Evolutionary conservation across 2,113 vertebrate genomes (phyloP).

Genomic region (Odontophorus gujanensis): DNA sequence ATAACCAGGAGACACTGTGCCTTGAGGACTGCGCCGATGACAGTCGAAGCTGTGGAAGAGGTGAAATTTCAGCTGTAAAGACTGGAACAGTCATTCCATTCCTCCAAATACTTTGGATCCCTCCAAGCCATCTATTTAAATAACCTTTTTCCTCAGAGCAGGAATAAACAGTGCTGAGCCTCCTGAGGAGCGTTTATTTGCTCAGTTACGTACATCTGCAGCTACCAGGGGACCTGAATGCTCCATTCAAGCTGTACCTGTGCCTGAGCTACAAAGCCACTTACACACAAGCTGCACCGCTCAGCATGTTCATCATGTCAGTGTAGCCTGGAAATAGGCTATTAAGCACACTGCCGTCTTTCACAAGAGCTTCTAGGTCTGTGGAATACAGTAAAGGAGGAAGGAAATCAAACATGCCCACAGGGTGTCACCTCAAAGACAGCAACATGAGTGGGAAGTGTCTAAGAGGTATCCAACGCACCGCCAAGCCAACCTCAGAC

Average conservation of each 20-base stretch:
- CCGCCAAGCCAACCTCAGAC: not conserved
- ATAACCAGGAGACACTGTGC: not conserved
- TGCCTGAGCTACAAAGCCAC: not conserved
- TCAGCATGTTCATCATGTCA: not conserved
- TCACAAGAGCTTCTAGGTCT: not conserved
- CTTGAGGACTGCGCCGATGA: accelerated
- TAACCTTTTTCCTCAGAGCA: not conserved
- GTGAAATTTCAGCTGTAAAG: not conserved
- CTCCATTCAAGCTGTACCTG: not conserved
- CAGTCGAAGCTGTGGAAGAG: not conserved
- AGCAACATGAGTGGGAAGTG: accelerated
- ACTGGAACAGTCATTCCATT: not conserved
- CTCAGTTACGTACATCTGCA: not conserved
- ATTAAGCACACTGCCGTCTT: not conserved
- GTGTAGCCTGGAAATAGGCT: not conserved
- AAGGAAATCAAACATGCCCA: not conserved
- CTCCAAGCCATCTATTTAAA: not conserved
- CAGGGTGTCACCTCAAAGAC: not conserved
- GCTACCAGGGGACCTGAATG: not conserved
- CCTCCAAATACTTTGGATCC: not conserved
- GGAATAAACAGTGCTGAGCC: not conserved
- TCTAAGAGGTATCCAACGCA: accelerated
- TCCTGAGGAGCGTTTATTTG: not conserved
- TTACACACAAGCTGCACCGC: not conserved
- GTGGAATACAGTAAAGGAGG: accelerated